A percentile compares a stretch with the other conserved stretches of the same genome.
Conservation (phyloP, 2,797 vertebrate genomes). For the Myioborus melanocephalus region DNA sequence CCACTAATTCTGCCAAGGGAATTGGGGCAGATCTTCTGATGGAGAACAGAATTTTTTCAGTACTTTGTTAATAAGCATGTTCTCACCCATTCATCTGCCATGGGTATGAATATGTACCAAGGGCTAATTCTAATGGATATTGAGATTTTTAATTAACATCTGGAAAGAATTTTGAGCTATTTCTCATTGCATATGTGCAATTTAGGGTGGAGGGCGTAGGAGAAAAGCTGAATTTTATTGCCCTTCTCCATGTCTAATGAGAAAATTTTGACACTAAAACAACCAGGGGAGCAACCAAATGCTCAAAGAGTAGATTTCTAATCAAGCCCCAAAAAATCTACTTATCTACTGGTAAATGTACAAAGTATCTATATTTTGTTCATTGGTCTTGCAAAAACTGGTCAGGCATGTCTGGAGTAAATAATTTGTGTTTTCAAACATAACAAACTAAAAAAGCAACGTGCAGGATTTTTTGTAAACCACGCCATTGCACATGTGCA, state of each 20-base stretch:
- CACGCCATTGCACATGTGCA: background rate
- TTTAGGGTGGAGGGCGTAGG: background rate
- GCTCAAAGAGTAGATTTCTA: background rate
- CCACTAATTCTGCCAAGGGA: background rate
- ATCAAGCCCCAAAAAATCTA: background rate
- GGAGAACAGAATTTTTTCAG: background rate
- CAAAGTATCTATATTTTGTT: background rate
- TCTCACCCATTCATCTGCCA: background rate
- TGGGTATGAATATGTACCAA: background rate
- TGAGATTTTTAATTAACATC: slow-evolving; percentile 6
- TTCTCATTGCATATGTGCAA: background rate
- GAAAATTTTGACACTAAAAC: background rate
- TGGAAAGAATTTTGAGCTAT: background rate
- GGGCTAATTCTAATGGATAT: background rate
- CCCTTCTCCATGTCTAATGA: background rate
- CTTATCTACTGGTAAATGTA: background rate
- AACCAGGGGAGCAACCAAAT: background rate
- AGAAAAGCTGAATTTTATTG: slow-evolving; percentile 4
- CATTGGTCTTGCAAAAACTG: background rate
- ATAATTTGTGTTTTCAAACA: background rate
- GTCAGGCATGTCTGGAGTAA: background rate
- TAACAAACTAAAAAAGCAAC: background rate
- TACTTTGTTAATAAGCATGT: background rate
- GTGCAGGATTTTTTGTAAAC: background rate
- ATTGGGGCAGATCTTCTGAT: background rate